These are phyloP conservation scores for Antheraea yamamai DNA, from an alignment of 2,888 invertebrate genomes.

Conservation along the genomic window DNA sequence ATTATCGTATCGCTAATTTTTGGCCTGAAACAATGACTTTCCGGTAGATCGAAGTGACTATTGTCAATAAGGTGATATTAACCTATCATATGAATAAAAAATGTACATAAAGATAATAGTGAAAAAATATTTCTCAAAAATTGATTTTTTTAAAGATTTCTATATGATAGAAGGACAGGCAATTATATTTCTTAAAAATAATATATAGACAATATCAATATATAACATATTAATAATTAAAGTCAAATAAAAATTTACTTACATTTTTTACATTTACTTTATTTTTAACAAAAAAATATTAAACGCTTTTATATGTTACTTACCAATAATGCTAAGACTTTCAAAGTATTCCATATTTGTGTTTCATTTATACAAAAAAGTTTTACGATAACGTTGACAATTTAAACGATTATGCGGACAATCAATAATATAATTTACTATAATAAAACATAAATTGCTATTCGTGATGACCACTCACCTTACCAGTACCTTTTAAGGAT, in stretches of 20 bases:
- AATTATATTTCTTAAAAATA: too few species aligned
- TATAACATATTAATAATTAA: too few species aligned
- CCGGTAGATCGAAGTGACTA: constrained; percentile 1
- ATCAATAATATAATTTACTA: background rate
- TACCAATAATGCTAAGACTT: background rate
- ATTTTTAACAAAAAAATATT: background rate
- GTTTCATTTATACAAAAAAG: background rate
- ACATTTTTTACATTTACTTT: too few species aligned
- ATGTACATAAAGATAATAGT: background rate
- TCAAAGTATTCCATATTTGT: background rate
- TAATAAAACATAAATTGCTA: background rate
- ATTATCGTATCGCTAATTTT: constrained; percentile 24
- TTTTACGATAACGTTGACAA: background rate
- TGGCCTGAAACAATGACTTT: constrained; percentile 17
- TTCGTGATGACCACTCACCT: background rate
- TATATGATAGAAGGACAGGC: too few species aligned
- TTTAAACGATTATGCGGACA: background rate
- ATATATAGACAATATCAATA: too few species aligned
- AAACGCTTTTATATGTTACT: too few species aligned
- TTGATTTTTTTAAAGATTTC: background rate
- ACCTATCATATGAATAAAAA: background rate
- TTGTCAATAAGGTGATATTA: background rate
- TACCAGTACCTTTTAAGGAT: background rate
- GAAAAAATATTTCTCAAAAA: background rate
- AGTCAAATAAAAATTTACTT: too few species aligned